A percentile compares a stretch with the other conserved stretches of the same genome.
phyloP scores from a whole-genome alignment of 2,113 vertebrate genomes.

The Oryzias curvinotus region DNA sequence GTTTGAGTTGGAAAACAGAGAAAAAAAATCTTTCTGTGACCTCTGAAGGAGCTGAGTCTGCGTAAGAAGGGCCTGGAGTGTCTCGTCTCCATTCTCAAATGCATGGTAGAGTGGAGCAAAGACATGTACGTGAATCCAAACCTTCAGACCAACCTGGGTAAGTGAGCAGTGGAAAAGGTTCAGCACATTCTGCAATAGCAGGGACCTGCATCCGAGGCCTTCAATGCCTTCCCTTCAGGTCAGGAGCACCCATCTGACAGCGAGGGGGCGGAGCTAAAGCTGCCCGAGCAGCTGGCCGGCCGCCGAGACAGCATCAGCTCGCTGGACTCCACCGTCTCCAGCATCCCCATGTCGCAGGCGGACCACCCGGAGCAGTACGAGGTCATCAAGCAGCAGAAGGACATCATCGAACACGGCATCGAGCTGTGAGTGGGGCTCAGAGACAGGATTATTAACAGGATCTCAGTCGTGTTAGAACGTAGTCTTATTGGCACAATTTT shows the following conservation, averaged over 20 bases:
- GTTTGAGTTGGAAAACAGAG: no score
- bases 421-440: conserved; percentile 85
- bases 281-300: conserved; percentile 78
- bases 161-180: conserved; percentile 47
- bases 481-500: no score
- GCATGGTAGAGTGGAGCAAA: conserved; percentile 99
- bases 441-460: no score
- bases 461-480: no score
- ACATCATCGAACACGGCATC: conserved; percentile 97
- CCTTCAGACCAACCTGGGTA: conserved; percentile 90
- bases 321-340: conserved; percentile 90
- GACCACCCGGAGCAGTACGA: conserved; percentile 97
- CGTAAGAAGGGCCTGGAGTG: conserved; percentile 98
- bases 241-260: conserved; percentile 85
- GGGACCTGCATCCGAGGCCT: neutral
- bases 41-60: conserved; percentile 88
- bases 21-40: no score
- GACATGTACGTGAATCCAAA: conserved; percentile 98
- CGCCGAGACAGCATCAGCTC: conserved; percentile 91
- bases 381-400: conserved; percentile 98
- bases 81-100: conserved; percentile 96
- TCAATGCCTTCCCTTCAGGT: conserved; percentile 70
- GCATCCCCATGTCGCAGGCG: conserved; percentile 75
- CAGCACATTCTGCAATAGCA: no score
- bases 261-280: conserved; percentile 84